A percentile compares a stretch with the other conserved stretches of the same genome.
phyloP scores from a whole-genome alignment of 2,888 invertebrate species.

The Rhodophaea formosa region DNA sequence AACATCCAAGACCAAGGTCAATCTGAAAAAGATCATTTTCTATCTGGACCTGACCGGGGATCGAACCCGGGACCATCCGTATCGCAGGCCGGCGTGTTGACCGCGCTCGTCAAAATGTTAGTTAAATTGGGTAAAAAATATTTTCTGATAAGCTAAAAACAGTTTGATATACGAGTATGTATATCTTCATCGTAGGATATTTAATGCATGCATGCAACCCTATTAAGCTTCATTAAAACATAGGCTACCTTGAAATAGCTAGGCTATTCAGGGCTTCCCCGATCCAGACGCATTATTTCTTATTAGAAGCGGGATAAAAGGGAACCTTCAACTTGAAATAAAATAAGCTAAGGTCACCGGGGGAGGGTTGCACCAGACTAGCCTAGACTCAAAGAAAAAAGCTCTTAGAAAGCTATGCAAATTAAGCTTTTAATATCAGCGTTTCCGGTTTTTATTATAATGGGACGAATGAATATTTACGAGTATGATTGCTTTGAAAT shows the following conservation, averaged over 20 bases:
- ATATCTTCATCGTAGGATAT: too few species aligned
- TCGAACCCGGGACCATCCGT: too few species aligned
- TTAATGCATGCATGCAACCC: constrained; percentile 8
- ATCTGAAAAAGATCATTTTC: too few species aligned
- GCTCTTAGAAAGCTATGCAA: constrained; percentile 7
- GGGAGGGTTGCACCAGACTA: constrained; percentile 65
- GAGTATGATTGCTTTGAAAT: not conserved
- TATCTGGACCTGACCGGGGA: too few species aligned
- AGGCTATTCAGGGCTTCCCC: constrained; percentile 59
- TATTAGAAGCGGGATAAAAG: constrained; percentile 54
- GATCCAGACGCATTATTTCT: constrained; percentile 55
- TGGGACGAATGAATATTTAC: not conserved
- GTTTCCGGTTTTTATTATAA: constrained; percentile 4
- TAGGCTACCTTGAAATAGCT: constrained; percentile 65
- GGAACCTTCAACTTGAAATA: constrained; percentile 75
- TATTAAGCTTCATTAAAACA: constrained; percentile 69
- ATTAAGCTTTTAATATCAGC: constrained; percentile 5
- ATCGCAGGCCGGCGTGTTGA: too few species aligned
- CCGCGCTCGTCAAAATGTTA: too few species aligned
- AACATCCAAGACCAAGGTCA: too few species aligned
- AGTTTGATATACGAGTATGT: too few species aligned
- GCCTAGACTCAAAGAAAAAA: constrained; percentile 43
- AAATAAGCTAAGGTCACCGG: constrained; percentile 70
- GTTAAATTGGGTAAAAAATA: too few species aligned
- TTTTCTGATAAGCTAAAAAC: too few species aligned